Evolutionary conservation across 2,888 invertebrate genomes (phyloP), one percentile per base, ranked within the genome.

Genomic region (Chymomyza procnemis): DNA sequence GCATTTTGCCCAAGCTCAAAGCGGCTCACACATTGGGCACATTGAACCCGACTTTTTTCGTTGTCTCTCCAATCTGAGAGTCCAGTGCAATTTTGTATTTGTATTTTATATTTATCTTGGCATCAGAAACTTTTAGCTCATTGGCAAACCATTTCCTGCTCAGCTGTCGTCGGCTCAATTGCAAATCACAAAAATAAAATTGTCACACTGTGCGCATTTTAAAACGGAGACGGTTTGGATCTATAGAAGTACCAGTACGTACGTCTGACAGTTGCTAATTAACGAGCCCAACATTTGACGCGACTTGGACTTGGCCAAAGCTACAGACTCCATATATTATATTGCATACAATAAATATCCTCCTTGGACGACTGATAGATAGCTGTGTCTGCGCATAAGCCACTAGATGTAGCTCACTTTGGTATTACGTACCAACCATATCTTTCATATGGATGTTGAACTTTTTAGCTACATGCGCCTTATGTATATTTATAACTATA

Each of bases 1-100:
- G 84, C 81, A 79, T 79, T 81, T 81, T 77, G 81, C 79, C 66
- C 71, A 80, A 70, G 73, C 64, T 56, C 65, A 62, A 64, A 50
- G 26, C 65, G 56, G 46, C 48, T 26, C 46, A 50, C 56, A 26
- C 34, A 55, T 19, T 50, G 50, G 19, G 81, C 84, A 67, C 81
- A 81, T 81, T 81, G 81, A 81, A 81, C 81, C 81, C 69, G 50
- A 16, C 50, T 50, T 50, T 48, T 5, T 47, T 4, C 22, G 3
- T 22, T 4, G 3, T 22, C 22, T 26, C 26, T 26, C 26, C n/a
- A n/a, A n/a, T 26, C 26, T 26, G 1, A 8, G 34, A 12, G 12
- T 41, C 34, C 34, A 41, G 34, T 41, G n/a, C n/a, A n/a, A n/a
- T n/a, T n/a, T 12, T 41, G 34, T 41, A 41, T 41, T 41, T 41